Base-by-base conservation (phyloP, 1,140 invertebrate genomes). In the Eupristina koningsbergeri region DNA sequence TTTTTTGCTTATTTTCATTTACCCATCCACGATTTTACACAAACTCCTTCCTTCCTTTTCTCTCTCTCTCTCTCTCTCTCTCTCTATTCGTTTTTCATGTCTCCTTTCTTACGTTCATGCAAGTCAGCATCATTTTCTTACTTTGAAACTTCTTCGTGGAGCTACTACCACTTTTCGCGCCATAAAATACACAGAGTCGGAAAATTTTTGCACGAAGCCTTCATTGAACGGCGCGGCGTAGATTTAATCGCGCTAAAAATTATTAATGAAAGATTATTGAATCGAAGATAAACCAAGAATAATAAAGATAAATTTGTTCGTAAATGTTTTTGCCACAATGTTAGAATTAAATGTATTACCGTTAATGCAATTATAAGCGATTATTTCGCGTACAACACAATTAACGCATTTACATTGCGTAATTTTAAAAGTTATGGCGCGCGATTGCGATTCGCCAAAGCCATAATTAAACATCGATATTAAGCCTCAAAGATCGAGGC, bases 91-190 rank as follows among this genome's bases (percentile, higher is more conserved):
- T 29, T 6, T 19, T 26, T 47, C 41, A 0, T 6, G 9, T 7
- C n/a, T 1, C 1, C 7, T 2, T 5, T 41, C 34, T 29, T 1
- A 41, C n/a, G 34, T 34, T 58, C 34, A 22, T 34, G 80, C 80
- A 63, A 76, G 79, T 81, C 84, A 69, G 58, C 50, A 81, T 47
- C 29, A 75, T 76, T n/a, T 82, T 76, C 73, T 82, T 76, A 36
- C 61, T 3, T 31, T 19, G 17, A 29, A 58, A 58, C 47, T n/a
- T 36, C 74, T 36, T 74, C 53, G 67, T 78, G 58, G 75, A 80
- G 83, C 69, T 69, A 58, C 76, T 63, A 13, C 6, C 41, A 47
- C 39, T 84, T 61, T 75, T 81, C 69, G 69, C 71, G 53, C 47
- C 73, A 47, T 22, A 75, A 75, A 53, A 29, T 53, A 75, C 58